A percentile compares a stretch with the other conserved stretches of the same genome.
Evolutionary conservation across 2,113 vertebrate species (phyloP).

Genomic region (Chlamydotis undulata): DNA sequence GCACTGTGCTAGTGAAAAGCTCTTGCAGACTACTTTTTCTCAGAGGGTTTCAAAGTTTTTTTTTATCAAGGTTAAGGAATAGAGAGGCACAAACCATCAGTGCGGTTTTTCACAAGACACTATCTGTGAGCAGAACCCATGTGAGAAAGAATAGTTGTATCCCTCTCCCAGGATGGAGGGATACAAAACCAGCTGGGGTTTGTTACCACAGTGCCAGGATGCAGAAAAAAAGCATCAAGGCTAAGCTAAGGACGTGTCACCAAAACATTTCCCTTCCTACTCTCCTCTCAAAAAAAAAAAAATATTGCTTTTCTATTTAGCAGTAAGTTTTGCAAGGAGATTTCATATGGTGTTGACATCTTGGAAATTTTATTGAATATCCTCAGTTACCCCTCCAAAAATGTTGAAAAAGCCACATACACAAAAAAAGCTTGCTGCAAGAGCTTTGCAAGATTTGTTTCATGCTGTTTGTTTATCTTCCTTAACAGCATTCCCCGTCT

Average conservation of each 20-base stretch:
- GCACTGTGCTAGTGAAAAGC: not conserved
- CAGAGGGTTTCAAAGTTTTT: not conserved
- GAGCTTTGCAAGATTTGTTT: slow-evolving; percentile 9
- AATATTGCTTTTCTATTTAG: not conserved
- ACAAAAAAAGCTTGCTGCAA: not conserved
- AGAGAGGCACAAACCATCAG: not conserved
- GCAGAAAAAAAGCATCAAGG: not conserved
- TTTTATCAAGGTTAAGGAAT: not conserved
- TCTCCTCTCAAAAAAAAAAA: not conserved
- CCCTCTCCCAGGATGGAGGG: not conserved
- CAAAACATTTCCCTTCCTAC: not conserved
- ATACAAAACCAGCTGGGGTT: not conserved
- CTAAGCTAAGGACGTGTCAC: not conserved
- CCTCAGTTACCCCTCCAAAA: not conserved
- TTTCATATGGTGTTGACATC: slow-evolving; percentile 31
- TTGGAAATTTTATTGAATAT: slow-evolving; percentile 1
- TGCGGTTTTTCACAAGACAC: not conserved
- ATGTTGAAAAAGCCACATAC: not conserved
- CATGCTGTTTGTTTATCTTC: slow-evolving; percentile 5
- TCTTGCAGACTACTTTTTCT: not conserved
- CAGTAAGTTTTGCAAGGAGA: slow-evolving; percentile 13
- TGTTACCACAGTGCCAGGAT: not conserved
- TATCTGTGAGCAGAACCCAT: not conserved
- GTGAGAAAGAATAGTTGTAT: not conserved
- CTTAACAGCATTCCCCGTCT: not conserved